Base-by-base conservation (phyloP, 2,113 vertebrate genomes). In the Neoarius graeffei region DNA sequence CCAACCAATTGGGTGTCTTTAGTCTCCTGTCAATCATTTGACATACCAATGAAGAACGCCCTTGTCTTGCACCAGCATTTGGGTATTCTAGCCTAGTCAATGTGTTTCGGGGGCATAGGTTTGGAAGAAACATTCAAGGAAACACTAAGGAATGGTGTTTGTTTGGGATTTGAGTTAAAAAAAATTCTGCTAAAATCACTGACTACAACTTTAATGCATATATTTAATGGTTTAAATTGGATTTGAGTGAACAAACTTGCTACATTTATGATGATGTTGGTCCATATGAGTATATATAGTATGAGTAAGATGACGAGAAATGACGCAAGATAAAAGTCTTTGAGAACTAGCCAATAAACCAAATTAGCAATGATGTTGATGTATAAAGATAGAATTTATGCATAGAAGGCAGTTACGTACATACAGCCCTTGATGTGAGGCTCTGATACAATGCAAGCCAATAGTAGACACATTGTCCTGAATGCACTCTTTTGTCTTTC, bases 401-500 rank as follows among this genome's bases (percentile, higher is more conserved):
- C 14, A 4, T 69, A 1, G 27, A 30, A 69, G 11, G n/a, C 13
- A 69, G 15, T 15, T 30, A 73, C 62, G 4, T 59, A 59, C 6
- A n/a, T 27, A 27, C 25, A 27, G 1, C 30, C 3, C 2, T 80
- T 30, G 27, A 57, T 81, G 57, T 42, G 35, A 30, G 15, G 7
- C 6, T 52, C 25, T 25, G 25, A 25, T 79, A 23, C 48, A n/a
- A 79, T 42, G 30, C 30, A 42, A 4, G 17, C 30, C 19, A 50
- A 23, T 76, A 56, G 52, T 23, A 64, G 13, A 50, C 20, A 54
- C 30, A 79, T 59, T 14, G 74, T 54, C 25, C 74, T 54, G 50
- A 62, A 60, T 82, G 64, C 62, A 66, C 30, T 25, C 7, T 15
- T 67, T 19, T 64, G 8, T 62, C 20, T 69, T 81, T 35, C 91